These are phyloP conservation scores for Hirtodrosophila trivittata DNA, from an alignment of 2,888 invertebrate genomes.

Conservation along the genomic window DNA sequence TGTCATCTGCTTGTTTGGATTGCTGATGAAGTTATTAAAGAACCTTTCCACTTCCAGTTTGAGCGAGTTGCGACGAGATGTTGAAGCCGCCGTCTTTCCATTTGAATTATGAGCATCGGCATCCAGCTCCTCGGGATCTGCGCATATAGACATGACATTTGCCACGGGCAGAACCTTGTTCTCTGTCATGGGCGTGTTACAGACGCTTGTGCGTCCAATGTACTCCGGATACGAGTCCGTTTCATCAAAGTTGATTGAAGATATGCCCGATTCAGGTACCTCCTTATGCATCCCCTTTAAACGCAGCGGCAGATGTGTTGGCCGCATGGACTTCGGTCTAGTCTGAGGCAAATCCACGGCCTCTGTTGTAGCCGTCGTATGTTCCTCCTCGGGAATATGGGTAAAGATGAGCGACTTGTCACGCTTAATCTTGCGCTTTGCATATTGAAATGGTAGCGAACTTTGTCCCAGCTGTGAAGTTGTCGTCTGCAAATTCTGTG, in stretches of 20 bases:
- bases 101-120: slow-evolving; percentile 65
- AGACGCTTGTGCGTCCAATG: slow-evolving; percentile 89
- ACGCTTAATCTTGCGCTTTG: slow-evolving; percentile 87
- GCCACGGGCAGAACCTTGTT: slow-evolving; percentile 90
- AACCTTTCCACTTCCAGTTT: slow-evolving; percentile 83
- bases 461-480: slow-evolving; percentile 71
- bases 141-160: slow-evolving; percentile 90
- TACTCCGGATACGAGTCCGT: slow-evolving; percentile 86
- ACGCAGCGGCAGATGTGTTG: slow-evolving; percentile 86
- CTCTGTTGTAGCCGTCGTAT: slow-evolving; percentile 14
- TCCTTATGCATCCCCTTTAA: slow-evolving; percentile 84
- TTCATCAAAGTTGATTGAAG: slow-evolving; percentile 85
- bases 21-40: slow-evolving; percentile 81
- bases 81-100: slow-evolving; percentile 48
- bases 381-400: slow-evolving; percentile 90
- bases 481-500: slow-evolving; percentile 82
- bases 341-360: slow-evolving; percentile 42
- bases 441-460: slow-evolving; percentile 79
- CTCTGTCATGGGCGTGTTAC: slow-evolving; percentile 91
- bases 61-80: slow-evolving; percentile 73
- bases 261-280: slow-evolving; percentile 82
- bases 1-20: slow-evolving; percentile 80
- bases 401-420: slow-evolving; percentile 92
- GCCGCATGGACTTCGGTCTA: slow-evolving; percentile 83
- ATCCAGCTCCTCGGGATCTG: slow-evolving; percentile 85